Base-by-base conservation (phyloP, 23 tunicate genomes). In the Trididemnum clinides region DNA sequence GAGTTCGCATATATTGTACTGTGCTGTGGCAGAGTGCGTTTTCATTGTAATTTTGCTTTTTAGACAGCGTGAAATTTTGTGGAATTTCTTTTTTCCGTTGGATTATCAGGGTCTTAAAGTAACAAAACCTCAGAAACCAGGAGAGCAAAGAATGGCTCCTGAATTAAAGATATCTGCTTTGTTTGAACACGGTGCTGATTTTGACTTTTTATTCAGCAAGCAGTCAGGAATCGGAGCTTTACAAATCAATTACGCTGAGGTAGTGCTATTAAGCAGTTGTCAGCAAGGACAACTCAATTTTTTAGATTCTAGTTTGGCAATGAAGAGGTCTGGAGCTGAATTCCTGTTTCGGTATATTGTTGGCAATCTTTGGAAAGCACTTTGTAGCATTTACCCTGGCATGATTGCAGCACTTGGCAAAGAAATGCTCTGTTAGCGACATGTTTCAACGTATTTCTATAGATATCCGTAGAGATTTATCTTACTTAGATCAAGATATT, bases 1-100 rank as follows among this genome's bases (percentile, higher is more conserved):
- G n/a, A n/a, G n/a, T n/a, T n/a, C n/a, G n/a, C n/a, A n/a, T n/a
- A n/a, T n/a, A n/a, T n/a, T n/a, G n/a, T n/a, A n/a, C n/a, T n/a
- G n/a, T n/a, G n/a, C n/a, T n/a, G n/a, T n/a, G n/a, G n/a, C n/a
- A n/a, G n/a, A n/a, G n/a, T n/a, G n/a, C n/a, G n/a, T n/a, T n/a
- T n/a, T n/a, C n/a, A n/a, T n/a, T 44, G 54, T 37, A 1, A 25
- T 44, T 44, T 44, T 44, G 54, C 54, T 44, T 70, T 69, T 20
- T 79, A 94, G 99, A 38, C 99, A 96, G 74, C 85, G 97, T 4
- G 85, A 84, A 26, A 62, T 82, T 32, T 38, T 96, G 33, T 88
- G 90, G 93, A 91, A 80, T 19, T 96, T 91, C 69, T 96, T 90
- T 73, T 90, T 65, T 57, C 99, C 99, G 32, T 64, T 71, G 4